Evolutionary conservation across 2,888 invertebrate genomes (phyloP), one percentile per base, ranked within the genome.

Genomic region (Agonum fuliginosum): DNA sequence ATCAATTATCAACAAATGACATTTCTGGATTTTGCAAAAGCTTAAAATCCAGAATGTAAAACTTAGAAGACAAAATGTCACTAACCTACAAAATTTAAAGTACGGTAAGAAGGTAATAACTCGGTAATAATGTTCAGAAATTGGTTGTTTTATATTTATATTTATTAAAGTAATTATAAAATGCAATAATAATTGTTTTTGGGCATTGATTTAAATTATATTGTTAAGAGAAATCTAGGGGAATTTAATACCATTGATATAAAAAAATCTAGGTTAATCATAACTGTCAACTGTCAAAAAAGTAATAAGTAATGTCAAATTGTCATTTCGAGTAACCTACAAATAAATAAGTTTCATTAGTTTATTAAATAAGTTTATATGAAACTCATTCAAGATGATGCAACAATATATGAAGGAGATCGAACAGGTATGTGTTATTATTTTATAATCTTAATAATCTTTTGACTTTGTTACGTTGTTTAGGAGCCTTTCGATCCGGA

Each of bases 401-500:
- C 92, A 94, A 88, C 95, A 95, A 88, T 95, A 95, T 84, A 91
- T 95, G 89, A 95, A 94, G 86, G 95, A 95, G 84, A 88, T 95
- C 76, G 95, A 95, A 84, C 95, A 95, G 89, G 95, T 94, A 87
- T 84, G 82, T 22, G 51, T 70, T 54, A 41, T 17, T 85, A 86
- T 73, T 14, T 82, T 97, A 27, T 37, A 8, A 17, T 46, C 12
- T 30, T 46, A 65, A 46, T 22, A n/a, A n/a, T n/a, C n/a, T n/a
- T n/a, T n/a, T n/a, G n/a, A n/a, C n/a, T n/a, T n/a, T n/a, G n/a
- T 48, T 22, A 41, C 14, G 19, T 46, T 78, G 8, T 43, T 1
- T 69, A 48, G 97, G 98, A 98, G 84, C 97, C 98, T 0, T 99
- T 98, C 86, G 97, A 98, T 88, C 94, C 97, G 8, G 96, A 97